Percentiles rank a stretch among this genome's conserved stretches.
Conservation (phyloP, 1,140 invertebrate species). For the Drosophila mojavensis region DNA sequence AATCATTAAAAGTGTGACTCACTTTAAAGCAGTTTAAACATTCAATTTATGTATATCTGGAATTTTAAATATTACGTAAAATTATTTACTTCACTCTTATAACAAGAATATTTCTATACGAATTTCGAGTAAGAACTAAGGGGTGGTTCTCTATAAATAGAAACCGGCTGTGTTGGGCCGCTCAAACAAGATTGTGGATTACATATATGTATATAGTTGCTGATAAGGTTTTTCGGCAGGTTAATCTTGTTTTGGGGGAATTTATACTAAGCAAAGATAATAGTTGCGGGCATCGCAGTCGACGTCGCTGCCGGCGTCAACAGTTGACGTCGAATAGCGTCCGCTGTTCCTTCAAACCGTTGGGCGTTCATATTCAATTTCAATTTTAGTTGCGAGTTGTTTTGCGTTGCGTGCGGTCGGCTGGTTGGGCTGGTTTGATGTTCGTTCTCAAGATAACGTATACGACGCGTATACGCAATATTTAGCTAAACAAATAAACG, state of each 20-base stretch:
- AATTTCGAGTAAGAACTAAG: no score
- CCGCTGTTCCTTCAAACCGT: constrained; percentile 30
- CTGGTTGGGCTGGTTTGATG: not conserved
- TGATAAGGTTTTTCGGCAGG: constrained; percentile 1
- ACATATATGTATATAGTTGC: not conserved
- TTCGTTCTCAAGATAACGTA: constrained; percentile 20
- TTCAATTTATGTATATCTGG: no score
- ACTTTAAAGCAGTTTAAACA: not conserved
- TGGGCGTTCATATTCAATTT: constrained; percentile 44
- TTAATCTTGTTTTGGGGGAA: constrained; percentile 37
- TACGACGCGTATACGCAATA: constrained; percentile 23
- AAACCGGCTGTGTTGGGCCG: not conserved
- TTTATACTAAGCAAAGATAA: constrained; percentile 43
- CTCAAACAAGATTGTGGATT: constrained; percentile 1
- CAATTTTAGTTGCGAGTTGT: constrained; percentile 65
- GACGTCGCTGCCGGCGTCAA: not conserved
- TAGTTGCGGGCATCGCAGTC: not conserved
- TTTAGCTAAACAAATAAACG: not conserved
- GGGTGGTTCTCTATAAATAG: no score
- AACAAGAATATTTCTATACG: no score
- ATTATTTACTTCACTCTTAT: no score
- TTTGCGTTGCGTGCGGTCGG: constrained; percentile 67
- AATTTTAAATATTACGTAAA: no score
- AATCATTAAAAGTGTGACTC: not conserved
- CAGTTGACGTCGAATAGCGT: not conserved